A percentile compares a stretch with the other conserved stretches of the same genome.
Conservation (phyloP, 2,797 vertebrate genomes). For the Gobionotothen gibberifrons region DNA sequence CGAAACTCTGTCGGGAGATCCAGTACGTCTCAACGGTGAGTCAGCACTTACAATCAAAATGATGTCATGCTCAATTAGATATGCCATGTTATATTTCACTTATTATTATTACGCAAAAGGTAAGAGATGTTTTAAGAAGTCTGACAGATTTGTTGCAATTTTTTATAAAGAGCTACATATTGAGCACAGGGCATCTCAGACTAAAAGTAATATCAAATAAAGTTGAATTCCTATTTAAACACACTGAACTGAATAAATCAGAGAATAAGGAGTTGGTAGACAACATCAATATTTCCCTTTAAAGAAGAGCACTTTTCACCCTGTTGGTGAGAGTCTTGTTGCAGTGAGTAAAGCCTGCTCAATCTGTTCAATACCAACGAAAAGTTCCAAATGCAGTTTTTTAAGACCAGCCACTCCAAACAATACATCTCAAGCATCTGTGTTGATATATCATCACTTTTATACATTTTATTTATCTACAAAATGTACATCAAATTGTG, state of each 20-base stretch:
- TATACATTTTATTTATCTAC: background rate
- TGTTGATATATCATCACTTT: background rate
- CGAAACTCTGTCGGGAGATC: conserved; percentile 95
- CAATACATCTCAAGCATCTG: background rate
- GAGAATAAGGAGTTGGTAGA: conserved; percentile 7
- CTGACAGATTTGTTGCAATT: conserved; percentile 10
- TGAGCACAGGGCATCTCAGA: conserved; percentile 10
- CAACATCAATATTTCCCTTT: conserved; percentile 25
- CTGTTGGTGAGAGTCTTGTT: background rate
- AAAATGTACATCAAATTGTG: no score
- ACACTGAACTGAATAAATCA: conserved; percentile 23
- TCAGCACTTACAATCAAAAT: conserved; percentile 56
- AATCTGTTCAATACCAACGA: conserved; percentile 19
- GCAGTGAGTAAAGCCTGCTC: background rate
- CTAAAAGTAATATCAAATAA: conserved; percentile 17
- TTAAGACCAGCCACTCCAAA: background rate
- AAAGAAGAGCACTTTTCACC: conserved; percentile 23
- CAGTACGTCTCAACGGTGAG: conserved; percentile 97
- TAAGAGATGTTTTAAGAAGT: conserved; percentile 14
- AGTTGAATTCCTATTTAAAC: background rate
- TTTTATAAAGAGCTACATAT: conserved; percentile 4
- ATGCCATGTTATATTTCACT: conserved; percentile 13
- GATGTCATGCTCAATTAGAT: conserved; percentile 11
- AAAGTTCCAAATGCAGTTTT: background rate
- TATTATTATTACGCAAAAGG: background rate